These are phyloP conservation scores for Seriola dumerili DNA, from an alignment of 2,113 vertebrate genomes.

Conservation along the genomic window DNA sequence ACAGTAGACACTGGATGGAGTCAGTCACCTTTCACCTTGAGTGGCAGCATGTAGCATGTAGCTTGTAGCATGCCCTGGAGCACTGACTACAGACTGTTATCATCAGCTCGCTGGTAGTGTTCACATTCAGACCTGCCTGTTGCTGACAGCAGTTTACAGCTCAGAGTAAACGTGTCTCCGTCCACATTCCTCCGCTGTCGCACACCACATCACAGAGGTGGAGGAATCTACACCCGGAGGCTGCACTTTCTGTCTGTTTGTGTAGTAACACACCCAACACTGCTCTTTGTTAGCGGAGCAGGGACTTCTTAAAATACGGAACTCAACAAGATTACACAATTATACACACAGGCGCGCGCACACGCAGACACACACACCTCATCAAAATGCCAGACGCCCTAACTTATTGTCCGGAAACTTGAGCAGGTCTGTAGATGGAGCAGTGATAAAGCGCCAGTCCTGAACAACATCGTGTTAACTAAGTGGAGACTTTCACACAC, in stretches of 20 bases:
- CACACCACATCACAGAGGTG: constrained; percentile 31
- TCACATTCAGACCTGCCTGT: background rate
- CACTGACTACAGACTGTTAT: background rate
- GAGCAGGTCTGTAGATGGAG: background rate
- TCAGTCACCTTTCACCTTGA: too few species aligned
- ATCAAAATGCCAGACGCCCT: background rate
- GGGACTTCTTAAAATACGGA: background rate
- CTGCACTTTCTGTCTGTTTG: constrained; percentile 25
- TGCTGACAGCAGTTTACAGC: background rate
- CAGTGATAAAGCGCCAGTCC: background rate
- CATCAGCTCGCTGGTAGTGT: background rate
- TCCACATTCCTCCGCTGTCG: constrained; percentile 21
- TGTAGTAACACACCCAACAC: constrained; percentile 42
- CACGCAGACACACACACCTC: background rate
- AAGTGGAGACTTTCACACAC: too few species aligned
- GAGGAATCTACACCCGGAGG: constrained; percentile 63
- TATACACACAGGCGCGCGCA: background rate
- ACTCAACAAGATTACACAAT: background rate
- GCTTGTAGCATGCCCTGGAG: constrained; percentile 3
- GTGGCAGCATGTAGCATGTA: too few species aligned
- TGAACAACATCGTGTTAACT: background rate
- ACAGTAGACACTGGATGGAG: too few species aligned
- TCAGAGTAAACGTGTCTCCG: constrained; percentile 3
- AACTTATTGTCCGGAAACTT: background rate
- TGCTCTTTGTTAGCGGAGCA: background rate